Evolutionary conservation across 2,113 vertebrate genomes (phyloP).

Genomic region (Rhodinocichla rosea): DNA sequence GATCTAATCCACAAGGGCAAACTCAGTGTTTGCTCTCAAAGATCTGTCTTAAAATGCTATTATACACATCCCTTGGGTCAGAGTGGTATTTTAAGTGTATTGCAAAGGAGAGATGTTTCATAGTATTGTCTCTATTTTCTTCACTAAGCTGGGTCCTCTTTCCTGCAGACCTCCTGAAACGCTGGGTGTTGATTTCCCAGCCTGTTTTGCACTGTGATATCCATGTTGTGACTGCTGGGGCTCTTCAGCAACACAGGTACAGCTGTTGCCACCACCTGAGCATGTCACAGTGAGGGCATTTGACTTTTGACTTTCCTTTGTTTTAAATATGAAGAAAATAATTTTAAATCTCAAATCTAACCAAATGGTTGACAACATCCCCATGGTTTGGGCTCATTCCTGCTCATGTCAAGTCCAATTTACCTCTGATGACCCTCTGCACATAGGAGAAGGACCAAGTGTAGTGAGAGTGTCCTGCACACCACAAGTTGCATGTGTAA

Average conservation of each 20-base stretch:
- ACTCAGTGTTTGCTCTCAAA: neutral
- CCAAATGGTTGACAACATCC: neutral
- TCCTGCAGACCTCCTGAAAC: neutral
- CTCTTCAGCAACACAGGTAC: neutral
- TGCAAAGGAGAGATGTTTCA: neutral
- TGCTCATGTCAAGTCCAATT: neutral
- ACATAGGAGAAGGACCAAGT: neutral
- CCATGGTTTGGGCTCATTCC: neutral
- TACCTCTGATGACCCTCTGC: neutral
- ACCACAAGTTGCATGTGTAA: neutral
- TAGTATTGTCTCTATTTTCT: neutral
- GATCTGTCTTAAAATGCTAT: slow-evolving; percentile 6
- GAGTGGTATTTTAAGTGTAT: neutral
- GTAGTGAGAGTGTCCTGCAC: neutral
- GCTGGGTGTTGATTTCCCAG: neutral
- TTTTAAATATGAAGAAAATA: neutral
- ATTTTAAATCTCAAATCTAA: neutral
- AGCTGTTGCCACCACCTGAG: neutral
- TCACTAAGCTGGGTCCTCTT: neutral
- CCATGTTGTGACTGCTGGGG: neutral
- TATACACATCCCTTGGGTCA: neutral
- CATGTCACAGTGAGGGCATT: neutral
- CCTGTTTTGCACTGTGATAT: neutral
- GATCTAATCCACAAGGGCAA: slow-evolving; percentile 2
- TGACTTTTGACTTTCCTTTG: neutral